These are phyloP conservation scores for Bufo gargarizans DNA, from an alignment of 2,113 vertebrate genomes.

Conservation along the genomic window DNA sequence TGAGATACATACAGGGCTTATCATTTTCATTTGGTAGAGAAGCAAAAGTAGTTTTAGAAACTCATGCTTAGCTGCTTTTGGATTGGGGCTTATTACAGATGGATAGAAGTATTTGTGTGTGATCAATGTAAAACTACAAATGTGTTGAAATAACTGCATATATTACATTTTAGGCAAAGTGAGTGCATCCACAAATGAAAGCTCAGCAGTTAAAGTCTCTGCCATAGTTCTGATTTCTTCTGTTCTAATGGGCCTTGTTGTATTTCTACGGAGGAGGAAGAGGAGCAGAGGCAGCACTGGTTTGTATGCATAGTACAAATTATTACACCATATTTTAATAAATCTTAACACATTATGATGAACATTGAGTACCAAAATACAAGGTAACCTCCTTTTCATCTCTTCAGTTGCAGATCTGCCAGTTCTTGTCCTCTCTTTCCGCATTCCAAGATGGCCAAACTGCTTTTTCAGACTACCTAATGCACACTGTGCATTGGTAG, in stretches of 20 bases:
- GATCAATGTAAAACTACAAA: not conserved
- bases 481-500: no score
- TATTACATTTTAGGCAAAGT: not conserved
- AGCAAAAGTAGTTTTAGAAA: no score
- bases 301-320: not conserved
- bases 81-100: no score
- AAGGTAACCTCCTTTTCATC: not conserved
- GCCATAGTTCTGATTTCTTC: not conserved
- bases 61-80: no score
- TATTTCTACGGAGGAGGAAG: slow-evolving; percentile 18
- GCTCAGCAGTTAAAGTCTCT: not conserved
- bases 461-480: no score
- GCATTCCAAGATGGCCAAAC: no score
- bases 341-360: not conserved
- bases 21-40: no score
- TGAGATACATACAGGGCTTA: no score
- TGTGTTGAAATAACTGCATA: not conserved
- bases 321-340: not conserved
- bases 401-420: no score
- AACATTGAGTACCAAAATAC: not conserved
- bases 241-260: not conserved
- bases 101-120: no score
- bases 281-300: slow-evolving; percentile 18
- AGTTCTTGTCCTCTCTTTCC: no score
- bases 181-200: not conserved